Evolutionary conservation across 30 jellyfish, hydroid and myxozoan species (phyloP).

Genomic region (Aurelia coerulea): DNA sequence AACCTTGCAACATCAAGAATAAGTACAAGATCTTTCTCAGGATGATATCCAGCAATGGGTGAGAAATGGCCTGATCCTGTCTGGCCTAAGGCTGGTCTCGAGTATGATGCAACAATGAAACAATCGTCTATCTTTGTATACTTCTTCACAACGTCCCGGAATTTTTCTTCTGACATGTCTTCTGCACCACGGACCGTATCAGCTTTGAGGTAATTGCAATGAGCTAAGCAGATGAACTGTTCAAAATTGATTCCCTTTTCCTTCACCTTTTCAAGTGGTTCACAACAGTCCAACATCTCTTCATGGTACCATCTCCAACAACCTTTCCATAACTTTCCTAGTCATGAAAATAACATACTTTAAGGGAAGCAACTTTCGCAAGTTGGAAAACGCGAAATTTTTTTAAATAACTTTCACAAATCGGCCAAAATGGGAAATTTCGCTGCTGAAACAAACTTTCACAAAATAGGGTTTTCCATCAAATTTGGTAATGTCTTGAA

Average conservation of each 20-base stretch:
- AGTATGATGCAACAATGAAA: conserved; percentile 68
- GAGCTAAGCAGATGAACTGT: conserved; percentile 80
- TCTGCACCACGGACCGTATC: conserved; percentile 60
- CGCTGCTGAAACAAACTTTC: too few species aligned
- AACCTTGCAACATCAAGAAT: conserved; percentile 87
- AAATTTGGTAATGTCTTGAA: too few species aligned
- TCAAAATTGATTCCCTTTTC: conserved; percentile 85
- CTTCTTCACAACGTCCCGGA: conserved; percentile 60
- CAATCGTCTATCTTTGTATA: conserved; percentile 49
- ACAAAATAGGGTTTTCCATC: too few species aligned
- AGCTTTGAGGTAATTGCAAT: conserved; percentile 73
- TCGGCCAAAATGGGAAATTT: too few species aligned
- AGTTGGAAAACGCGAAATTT: too few species aligned
- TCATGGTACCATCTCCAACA: conserved; percentile 96
- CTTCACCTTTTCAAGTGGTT: conserved; percentile 70
- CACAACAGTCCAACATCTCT: conserved; percentile 90
- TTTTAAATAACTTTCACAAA: too few species aligned
- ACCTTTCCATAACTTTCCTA: conserved; percentile 85
- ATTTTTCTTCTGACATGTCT: conserved; percentile 45
- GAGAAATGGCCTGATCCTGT: conserved; percentile 95
- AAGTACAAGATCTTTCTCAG: conserved; percentile 74
- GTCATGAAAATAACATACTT: not conserved
- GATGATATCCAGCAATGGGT: conserved; percentile 87
- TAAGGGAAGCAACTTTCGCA: too few species aligned
- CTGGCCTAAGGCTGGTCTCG: conserved; percentile 71